These are phyloP conservation scores for Holothuria glaberrima DNA, from an alignment of 35 echinoderm and acorn worm genomes.

Conservation along the genomic window DNA sequence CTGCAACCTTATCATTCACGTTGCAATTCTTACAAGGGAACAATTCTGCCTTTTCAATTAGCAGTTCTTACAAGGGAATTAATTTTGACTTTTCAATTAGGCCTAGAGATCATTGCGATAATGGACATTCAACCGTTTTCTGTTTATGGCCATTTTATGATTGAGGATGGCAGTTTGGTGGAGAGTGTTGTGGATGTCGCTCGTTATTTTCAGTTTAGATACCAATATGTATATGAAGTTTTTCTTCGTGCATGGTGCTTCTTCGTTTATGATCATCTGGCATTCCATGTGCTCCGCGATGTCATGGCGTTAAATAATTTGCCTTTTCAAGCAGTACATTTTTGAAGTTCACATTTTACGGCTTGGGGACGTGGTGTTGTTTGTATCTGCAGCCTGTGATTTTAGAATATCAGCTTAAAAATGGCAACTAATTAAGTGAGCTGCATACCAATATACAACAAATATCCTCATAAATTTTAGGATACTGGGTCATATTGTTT, in stretches of 20 bases:
- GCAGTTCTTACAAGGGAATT: no score
- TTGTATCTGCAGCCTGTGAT: no score
- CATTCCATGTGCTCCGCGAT: neutral
- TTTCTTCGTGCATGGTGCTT: neutral
- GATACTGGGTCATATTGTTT: no score
- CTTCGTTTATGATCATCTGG: neutral
- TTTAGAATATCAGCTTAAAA: no score
- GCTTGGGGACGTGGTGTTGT: no score
- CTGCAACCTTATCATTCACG: no score
- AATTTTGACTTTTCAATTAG: no score
- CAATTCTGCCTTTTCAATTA: neutral
- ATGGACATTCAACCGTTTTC: slow-evolving; percentile 4
- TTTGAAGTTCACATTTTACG: neutral
- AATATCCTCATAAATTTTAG: no score
- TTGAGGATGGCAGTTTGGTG: neutral
- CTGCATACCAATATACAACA: no score
- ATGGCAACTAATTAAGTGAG: no score
- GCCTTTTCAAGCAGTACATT: neutral
- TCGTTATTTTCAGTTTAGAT: neutral
- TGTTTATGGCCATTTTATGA: neutral
- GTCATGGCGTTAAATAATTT: neutral
- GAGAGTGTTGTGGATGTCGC: neutral
- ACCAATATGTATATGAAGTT: neutral
- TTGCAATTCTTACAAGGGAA: neutral
- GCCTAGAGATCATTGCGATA: neutral